These are phyloP conservation scores for Drosophila persimilis DNA, from an alignment of 1,140 invertebrate genomes.

Conservation along the genomic window DNA sequence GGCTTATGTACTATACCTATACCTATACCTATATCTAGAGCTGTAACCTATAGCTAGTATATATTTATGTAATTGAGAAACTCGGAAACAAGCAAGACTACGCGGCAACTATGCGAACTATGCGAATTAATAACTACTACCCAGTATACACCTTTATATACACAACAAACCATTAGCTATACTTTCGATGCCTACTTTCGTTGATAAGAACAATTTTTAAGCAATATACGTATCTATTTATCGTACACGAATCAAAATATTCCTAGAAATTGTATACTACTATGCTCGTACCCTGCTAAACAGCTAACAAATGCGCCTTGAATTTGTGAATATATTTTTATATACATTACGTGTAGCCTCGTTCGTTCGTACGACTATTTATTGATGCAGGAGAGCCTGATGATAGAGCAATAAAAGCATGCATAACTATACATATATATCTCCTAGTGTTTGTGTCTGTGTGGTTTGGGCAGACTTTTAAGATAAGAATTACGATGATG, in stretches of 20 bases:
- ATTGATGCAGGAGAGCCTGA: slow-evolving; percentile 46
- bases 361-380: slow-evolving; percentile 40
- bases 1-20: slow-evolving; percentile 28
- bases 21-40: slow-evolving; percentile 6
- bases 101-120: slow-evolving; percentile 38
- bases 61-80: slow-evolving; percentile 50
- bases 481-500: slow-evolving; percentile 27
- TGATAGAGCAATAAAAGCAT: slow-evolving; percentile 52
- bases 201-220: slow-evolving; percentile 11
- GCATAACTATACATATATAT: slow-evolving; percentile 38
- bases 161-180: slow-evolving; percentile 27
- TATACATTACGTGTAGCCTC: slow-evolving; percentile 43
- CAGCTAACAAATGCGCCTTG: slow-evolving; percentile 66
- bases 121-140: slow-evolving; percentile 52
- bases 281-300: slow-evolving; percentile 36
- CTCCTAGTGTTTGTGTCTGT: slow-evolving; percentile 1
- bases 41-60: slow-evolving; percentile 36
- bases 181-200: slow-evolving; percentile 29
- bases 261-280: slow-evolving; percentile 63
- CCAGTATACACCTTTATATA: slow-evolving; percentile 44
- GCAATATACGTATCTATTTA: slow-evolving; percentile 16
- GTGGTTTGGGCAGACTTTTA: slow-evolving; percentile 28
- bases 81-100: slow-evolving; percentile 58
- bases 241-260: slow-evolving; percentile 50
- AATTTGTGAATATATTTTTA: slow-evolving; percentile 72